Percentiles rank a stretch among this genome's conserved stretches.
Conservation (phyloP, 30 jellyfish, hydroid and myxozoan species). For the Nemopilema nomurai region DNA sequence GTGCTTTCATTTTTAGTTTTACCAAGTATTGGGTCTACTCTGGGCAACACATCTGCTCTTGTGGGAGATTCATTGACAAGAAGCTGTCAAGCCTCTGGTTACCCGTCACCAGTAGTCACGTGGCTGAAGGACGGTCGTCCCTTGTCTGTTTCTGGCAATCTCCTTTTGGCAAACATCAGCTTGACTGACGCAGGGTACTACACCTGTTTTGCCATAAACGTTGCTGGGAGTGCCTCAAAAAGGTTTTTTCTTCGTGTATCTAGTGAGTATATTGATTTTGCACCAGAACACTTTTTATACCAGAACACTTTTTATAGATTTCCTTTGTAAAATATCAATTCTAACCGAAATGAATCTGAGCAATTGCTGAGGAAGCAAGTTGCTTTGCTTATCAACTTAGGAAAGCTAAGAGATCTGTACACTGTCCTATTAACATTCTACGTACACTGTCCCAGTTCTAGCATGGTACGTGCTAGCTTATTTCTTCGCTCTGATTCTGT, state of each 20-base stretch:
- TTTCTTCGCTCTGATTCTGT: too few species aligned
- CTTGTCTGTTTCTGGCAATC: constrained; percentile 5
- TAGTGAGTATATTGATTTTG: constrained; percentile 12
- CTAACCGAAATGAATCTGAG: too few species aligned
- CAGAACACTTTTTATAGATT: too few species aligned
- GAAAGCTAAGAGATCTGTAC: too few species aligned
- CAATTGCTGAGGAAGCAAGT: too few species aligned
- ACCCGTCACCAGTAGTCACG: constrained; percentile 33
- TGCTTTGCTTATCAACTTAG: too few species aligned
- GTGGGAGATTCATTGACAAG: constrained; percentile 41
- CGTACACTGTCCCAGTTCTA: too few species aligned
- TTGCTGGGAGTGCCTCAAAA: constrained; percentile 53
- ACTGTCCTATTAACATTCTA: too few species aligned
- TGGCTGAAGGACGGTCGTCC: constrained; percentile 27
- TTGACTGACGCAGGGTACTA: constrained; percentile 44
- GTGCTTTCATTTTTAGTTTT: not conserved
- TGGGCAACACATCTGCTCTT: constrained; percentile 28
- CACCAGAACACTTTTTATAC: not conserved
- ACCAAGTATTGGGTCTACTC: constrained; percentile 31
- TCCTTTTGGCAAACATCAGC: constrained; percentile 18
- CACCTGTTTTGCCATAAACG: constrained; percentile 43
- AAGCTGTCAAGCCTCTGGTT: constrained; percentile 49
- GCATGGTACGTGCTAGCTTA: too few species aligned
- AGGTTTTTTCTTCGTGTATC: constrained; percentile 16
- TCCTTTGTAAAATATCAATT: too few species aligned